Conservation (phyloP, 2,888 invertebrate species). For the Drosophila fulvimacula region DNA sequence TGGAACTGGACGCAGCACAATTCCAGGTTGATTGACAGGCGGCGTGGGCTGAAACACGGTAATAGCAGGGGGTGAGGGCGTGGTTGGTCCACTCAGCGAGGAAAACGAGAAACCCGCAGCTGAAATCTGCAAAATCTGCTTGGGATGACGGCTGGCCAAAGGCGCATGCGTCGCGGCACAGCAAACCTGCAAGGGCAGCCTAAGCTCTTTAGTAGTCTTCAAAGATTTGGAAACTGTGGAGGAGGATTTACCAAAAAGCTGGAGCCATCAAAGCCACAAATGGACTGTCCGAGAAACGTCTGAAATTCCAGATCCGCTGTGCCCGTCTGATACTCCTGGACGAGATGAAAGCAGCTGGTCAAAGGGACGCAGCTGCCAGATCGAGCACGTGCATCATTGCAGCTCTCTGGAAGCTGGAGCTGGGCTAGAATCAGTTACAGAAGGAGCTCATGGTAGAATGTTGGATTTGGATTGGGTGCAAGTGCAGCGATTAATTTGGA, state of each 20-base stretch:
- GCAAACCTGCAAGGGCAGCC: slow-evolving; percentile 60
- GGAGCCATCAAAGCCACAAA: slow-evolving; percentile 89
- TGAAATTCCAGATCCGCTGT: slow-evolving; percentile 81
- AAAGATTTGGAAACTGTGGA: neutral
- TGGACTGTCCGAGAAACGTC: slow-evolving; percentile 87
- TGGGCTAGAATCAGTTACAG: slow-evolving; percentile 63
- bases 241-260: slow-evolving; percentile 87
- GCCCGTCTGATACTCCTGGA: slow-evolving; percentile 81
- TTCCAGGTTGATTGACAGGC: slow-evolving; percentile 45
- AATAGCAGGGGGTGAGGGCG: slow-evolving; percentile 23
- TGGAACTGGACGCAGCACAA: slow-evolving; percentile 8
- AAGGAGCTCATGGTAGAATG: slow-evolving; percentile 23
- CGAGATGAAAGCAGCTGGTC: slow-evolving; percentile 86
- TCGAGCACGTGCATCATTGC: slow-evolving; percentile 85
- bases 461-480: slow-evolving; percentile 4
- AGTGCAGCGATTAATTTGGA: slow-evolving; percentile 8
- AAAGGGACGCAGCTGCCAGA: slow-evolving; percentile 87
- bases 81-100: slow-evolving; percentile 36
- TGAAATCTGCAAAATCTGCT: slow-evolving; percentile 44
- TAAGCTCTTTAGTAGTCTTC: neutral
- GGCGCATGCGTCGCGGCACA: slow-evolving; percentile 53
- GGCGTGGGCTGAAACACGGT: slow-evolving; percentile 66
- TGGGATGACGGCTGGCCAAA: slow-evolving; percentile 45
- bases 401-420: slow-evolving; percentile 65
- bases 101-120: slow-evolving; percentile 59